Conservation (phyloP, 2,888 invertebrate species). For the Argyresthia albistria region DNA sequence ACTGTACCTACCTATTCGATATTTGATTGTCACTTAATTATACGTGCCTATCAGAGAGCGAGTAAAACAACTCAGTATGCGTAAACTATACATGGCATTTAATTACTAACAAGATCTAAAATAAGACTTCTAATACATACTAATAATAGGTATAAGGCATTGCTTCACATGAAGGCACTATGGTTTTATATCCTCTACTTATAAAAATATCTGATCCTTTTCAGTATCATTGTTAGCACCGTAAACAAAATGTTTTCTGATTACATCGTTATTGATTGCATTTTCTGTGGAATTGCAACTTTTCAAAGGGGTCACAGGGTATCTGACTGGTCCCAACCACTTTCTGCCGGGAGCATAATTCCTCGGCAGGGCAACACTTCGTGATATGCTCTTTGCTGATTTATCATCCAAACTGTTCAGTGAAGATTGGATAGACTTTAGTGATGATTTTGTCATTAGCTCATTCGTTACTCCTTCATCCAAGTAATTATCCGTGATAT, state of each 20-base stretch:
- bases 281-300: constrained; percentile 36
- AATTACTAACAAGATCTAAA: not conserved
- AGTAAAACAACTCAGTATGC: no score
- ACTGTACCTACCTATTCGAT: no score
- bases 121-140: not conserved
- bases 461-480: constrained; percentile 26
- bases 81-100: not conserved
- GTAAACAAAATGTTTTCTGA: constrained; percentile 57
- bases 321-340: constrained; percentile 75
- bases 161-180: no score
- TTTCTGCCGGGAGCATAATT: constrained; percentile 72
- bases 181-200: constrained; percentile 8
- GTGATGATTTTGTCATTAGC: constrained; percentile 41
- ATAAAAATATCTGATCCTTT: constrained; percentile 78
- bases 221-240: constrained; percentile 66
- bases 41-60: no score
- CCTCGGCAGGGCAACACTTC: constrained; percentile 68
- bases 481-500: constrained; percentile 47
- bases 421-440: constrained; percentile 56
- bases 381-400: constrained; percentile 41
- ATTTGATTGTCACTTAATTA: no score
- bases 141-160: no score
- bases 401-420: constrained; percentile 43
- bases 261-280: constrained; percentile 49
- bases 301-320: constrained; percentile 77